phyloP scores from a whole-genome alignment of 2,888 invertebrate genomes.

The Agonopterix heracliana region DNA sequence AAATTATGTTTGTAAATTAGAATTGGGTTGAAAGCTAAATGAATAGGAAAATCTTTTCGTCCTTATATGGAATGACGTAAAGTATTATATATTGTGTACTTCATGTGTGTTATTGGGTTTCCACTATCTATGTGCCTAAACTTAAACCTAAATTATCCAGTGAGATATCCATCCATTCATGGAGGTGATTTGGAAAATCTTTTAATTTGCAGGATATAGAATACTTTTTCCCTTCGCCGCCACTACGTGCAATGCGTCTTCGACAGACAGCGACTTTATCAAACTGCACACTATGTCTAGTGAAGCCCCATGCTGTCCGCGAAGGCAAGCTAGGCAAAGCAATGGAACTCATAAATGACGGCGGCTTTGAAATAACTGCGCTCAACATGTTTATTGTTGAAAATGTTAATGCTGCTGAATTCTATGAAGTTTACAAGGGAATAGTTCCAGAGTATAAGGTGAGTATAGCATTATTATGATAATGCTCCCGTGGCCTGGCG shows the following conservation, averaged over 20 bases:
- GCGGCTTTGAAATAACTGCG: conserved; percentile 86
- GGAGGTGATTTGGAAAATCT: too few species aligned
- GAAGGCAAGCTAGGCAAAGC: conserved; percentile 84
- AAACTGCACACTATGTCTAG: conserved; percentile 86
- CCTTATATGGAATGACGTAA: too few species aligned
- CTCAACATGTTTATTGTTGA: conserved; percentile 88
- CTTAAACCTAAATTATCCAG: too few species aligned
- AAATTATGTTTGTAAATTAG: too few species aligned
- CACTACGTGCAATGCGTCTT: conserved; percentile 47
- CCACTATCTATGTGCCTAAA: too few species aligned
- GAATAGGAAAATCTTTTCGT: too few species aligned
- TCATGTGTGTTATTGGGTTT: too few species aligned
- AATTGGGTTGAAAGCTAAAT: too few species aligned
- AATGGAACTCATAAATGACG: conserved; percentile 80
- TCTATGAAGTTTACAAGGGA: conserved; percentile 94
- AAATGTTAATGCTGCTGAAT: conserved; percentile 90
- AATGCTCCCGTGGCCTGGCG: too few species aligned
- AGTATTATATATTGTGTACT: too few species aligned
- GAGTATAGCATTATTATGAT: conserved; percentile 7
- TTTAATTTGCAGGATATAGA: conserved; percentile 74
- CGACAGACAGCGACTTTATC: conserved; percentile 75
- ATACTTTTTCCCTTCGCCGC: conserved; percentile 78
- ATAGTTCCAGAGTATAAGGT: conserved; percentile 87
- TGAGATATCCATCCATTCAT: too few species aligned
- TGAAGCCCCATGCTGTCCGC: conserved; percentile 92